Base-by-base conservation (phyloP, 1,140 invertebrate species). In the Stegodyphus dumicola region DNA sequence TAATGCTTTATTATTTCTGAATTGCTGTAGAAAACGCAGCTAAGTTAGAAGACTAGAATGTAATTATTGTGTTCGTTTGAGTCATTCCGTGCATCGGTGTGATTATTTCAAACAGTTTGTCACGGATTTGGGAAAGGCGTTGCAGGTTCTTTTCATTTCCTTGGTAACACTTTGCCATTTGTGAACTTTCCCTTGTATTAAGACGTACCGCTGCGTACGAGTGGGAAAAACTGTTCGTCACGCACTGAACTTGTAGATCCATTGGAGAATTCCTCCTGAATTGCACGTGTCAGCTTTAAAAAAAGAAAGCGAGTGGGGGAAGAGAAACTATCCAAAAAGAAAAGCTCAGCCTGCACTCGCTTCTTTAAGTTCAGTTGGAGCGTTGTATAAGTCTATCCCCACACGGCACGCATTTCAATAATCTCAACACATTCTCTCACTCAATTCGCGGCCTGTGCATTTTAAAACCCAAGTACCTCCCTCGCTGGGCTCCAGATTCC, bases 361-460 rank as follows among this genome's bases (percentile, higher is more conserved):
- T 83, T 83, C 70, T 83, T 83, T 83, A 54, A 83, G 71, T 75
- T 75, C 81, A 76, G 69, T 85, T 77, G 64, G 74, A 70, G 60
- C 65, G 64, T 76, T 85, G 81, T 85, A 77, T 80, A 48, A 66
- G 67, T 71, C 77, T 60, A 76, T 77, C 73, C 73, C 73, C 81
- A 69, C 73, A 66, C 71, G 80, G 69, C 73, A 77, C 81, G 81
- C 81, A 85, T 85, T 85, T 76, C 81, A 85, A 85, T 85, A 85
- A 85, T 85, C 81, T 85, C 81, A 85, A 85, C 73, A 85, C 73
- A 85, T 77, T 85, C 81, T 71, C 71, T 85, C 71, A 70, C 60
- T 85, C 81, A 85, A 85, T 76, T 85, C 71, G 65, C 73, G 53
- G 73, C 52, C 65, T 85, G 56, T 77, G 81, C 71, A 83, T 83